phyloP scores from a whole-genome alignment of 2,113 vertebrate genomes.

The Ursus arctos region DNA sequence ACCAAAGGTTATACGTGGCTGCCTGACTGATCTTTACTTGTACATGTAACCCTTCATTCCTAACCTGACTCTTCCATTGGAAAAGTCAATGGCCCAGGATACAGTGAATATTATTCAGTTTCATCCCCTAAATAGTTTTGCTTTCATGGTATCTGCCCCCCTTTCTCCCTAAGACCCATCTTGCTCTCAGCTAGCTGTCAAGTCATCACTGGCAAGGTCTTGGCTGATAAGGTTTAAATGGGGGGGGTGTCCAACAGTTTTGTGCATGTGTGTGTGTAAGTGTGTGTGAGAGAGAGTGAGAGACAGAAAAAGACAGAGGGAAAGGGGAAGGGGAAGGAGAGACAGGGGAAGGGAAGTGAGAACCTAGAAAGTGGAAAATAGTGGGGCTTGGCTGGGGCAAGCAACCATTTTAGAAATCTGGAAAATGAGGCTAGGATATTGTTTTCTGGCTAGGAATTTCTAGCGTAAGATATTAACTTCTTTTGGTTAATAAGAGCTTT shows the following conservation, averaged over 20 bases:
- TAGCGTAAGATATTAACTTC: background rate
- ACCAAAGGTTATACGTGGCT: background rate
- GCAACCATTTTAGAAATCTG: background rate
- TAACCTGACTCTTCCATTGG: background rate
- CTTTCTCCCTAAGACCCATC: background rate
- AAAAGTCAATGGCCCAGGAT: background rate
- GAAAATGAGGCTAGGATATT: background rate
- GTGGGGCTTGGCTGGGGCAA: background rate
- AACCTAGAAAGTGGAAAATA: constrained; percentile 29
- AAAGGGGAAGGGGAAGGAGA: background rate
- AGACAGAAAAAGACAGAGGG: background rate
- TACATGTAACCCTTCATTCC: constrained; percentile 2
- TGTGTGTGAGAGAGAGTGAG: background rate
- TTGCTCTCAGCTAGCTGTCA: constrained; percentile 48
- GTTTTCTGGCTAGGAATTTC: constrained; percentile 24
- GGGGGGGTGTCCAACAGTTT: background rate
- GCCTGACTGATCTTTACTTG: constrained; percentile 4
- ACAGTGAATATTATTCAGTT: background rate
- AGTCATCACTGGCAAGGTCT: constrained; percentile 19
- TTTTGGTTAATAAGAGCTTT: background rate
- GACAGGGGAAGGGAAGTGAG: background rate
- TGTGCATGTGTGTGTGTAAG: background rate
- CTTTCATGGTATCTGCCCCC: background rate
- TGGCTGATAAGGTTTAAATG: constrained; percentile 36
- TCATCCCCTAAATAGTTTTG: background rate